A percentile compares a stretch with the other conserved stretches of the same genome.
phyloP scores from a whole-genome alignment of 1,140 invertebrate genomes.

The Pogonomyrmex californicus region DNA sequence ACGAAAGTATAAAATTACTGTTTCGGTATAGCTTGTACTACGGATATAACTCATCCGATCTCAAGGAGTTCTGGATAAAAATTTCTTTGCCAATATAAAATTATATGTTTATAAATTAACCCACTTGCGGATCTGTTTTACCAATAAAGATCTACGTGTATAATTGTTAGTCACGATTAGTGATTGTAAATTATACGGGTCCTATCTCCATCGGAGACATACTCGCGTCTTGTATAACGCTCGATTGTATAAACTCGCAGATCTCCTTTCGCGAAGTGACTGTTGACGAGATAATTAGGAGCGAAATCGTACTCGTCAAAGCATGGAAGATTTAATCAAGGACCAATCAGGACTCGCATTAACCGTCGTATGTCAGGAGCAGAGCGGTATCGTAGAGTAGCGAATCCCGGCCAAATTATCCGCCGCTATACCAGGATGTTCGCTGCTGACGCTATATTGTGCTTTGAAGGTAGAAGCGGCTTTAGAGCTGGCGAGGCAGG shows the following conservation, averaged over 20 bases:
- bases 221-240: slow-evolving; percentile 14
- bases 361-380: slow-evolving; percentile 48
- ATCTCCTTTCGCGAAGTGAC: slow-evolving; percentile 48
- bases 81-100: slow-evolving; percentile 7
- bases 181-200: not conserved
- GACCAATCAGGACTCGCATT: slow-evolving; percentile 51
- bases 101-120: not conserved
- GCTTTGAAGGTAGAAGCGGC: slow-evolving; percentile 34
- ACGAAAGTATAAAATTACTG: not conserved
- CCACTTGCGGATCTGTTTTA: not conserved
- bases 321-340: slow-evolving; percentile 56
- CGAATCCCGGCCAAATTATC: slow-evolving; percentile 55
- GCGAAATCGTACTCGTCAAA: slow-evolving; percentile 58
- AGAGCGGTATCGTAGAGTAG: slow-evolving; percentile 39
- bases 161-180: not conserved
- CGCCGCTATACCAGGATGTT: slow-evolving; percentile 42
- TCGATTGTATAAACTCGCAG: slow-evolving; percentile 34
- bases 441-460: slow-evolving; percentile 36
- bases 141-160: slow-evolving; percentile 1
- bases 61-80: not conserved
- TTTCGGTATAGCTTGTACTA: not conserved
- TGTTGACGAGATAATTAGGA: slow-evolving; percentile 56
- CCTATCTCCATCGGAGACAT: slow-evolving; percentile 8
- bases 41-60: not conserved
- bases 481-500: slow-evolving; percentile 20